Base-by-base conservation (phyloP, 2,797 vertebrate genomes). In the Hydrolagus colliei region DNA sequence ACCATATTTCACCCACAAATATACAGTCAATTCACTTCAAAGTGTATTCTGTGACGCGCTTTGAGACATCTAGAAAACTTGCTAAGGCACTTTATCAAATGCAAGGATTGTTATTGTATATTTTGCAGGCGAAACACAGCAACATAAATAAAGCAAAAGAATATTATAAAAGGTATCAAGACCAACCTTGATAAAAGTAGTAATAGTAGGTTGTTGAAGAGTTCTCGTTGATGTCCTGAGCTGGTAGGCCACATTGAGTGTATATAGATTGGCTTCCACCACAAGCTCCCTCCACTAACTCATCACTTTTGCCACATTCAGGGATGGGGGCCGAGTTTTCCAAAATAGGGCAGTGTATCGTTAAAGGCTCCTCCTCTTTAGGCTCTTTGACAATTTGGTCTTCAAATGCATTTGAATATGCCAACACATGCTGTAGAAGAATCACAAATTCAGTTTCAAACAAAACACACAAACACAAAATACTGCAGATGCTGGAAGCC, bases 151-250 rank as follows among this genome's bases (percentile, higher is more conserved):
- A 52, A 52, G 41, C 6, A 52, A 52, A 52, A 6, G 6, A 52
- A 52, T 6, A 52, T 52, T 52, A 52, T 52, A 52, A 52, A 52
- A 1, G 6, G 6, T 52, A 52, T 52, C 41, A 86, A 74, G 72
- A 88, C 93, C 87, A 86, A 99, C 98, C 98, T 96, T 99, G 98
- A 91, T 99, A 99, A 90, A 98, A 99, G 91, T 99, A 98, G 90
- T 99, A 99, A 92, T 94, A 63, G 90, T 87, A 88, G 86, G 91
- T 84, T 59, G 90, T 88, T 22, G 90, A 86, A 1, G 86, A 78
- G 88, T 88, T 87, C 89, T 90, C 72, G 63, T 4, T 71, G 41
- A 32, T 13, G 20, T 27, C 79, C 88, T 87, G 88, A 84, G 87
- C 68, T 74, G 52, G 27, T 41, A 22, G 86, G 10, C 72, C 72